Conservation (phyloP, 1,140 invertebrate species). For the Lithobius niger region DNA sequence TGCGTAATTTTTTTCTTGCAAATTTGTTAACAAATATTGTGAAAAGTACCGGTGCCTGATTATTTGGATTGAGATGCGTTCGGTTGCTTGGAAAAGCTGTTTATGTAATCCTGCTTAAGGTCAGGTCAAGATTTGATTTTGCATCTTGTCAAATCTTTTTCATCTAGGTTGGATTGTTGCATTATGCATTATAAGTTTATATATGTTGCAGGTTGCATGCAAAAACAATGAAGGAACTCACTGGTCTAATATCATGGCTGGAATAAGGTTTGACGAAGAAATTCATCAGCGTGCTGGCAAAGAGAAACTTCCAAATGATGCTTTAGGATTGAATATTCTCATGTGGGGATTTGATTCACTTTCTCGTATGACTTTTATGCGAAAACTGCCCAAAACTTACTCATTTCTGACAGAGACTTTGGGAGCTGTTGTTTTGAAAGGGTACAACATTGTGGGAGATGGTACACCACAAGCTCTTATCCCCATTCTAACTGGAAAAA, state of each 20-base stretch:
- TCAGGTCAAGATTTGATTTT: too few species aligned
- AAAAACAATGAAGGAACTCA: slow-evolving; percentile 21
- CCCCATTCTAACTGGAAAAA: slow-evolving; percentile 77
- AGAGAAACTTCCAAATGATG: slow-evolving; percentile 36
- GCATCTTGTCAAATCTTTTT: too few species aligned
- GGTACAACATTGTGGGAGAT: slow-evolving; percentile 64
- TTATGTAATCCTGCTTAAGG: too few species aligned
- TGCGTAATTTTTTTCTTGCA: too few species aligned
- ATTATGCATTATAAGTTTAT: too few species aligned
- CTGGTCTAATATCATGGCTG: slow-evolving; percentile 44
- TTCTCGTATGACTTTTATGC: slow-evolving; percentile 69
- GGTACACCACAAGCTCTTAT: slow-evolving; percentile 86
- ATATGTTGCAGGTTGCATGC: too few species aligned
- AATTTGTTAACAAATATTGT: too few species aligned
- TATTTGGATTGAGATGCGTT: too few species aligned
- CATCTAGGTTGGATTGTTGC: too few species aligned
- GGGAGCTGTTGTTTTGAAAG: slow-evolving; percentile 52
- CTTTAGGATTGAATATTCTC: slow-evolving; percentile 55
- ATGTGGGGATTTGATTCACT: slow-evolving; percentile 87
- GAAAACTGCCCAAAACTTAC: slow-evolving; percentile 70
- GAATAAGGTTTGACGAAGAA: slow-evolving; percentile 37
- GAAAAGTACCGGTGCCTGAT: too few species aligned
- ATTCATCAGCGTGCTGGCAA: slow-evolving; percentile 35
- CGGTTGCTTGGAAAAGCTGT: too few species aligned
- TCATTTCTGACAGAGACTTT: slow-evolving; percentile 54